phyloP scores from a whole-genome alignment of 2,797 vertebrate genomes.

The Mallotus villosus region DNA sequence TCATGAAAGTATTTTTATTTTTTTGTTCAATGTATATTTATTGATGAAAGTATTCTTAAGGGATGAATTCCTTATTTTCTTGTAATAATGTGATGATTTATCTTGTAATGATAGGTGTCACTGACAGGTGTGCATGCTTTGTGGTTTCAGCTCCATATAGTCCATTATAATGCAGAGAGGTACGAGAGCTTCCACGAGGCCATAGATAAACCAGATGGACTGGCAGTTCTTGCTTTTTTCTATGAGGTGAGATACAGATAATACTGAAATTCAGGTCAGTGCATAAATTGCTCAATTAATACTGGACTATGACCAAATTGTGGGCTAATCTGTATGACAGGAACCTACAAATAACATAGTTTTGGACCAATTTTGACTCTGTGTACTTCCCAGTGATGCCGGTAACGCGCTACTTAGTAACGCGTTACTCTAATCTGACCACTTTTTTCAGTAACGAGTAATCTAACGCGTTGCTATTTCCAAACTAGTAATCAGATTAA shows the following conservation, averaged over 20 bases:
- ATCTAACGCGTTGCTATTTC: too few species aligned
- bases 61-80: too few species aligned
- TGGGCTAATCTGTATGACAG: slow-evolving; percentile 8
- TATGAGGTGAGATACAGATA: slow-evolving; percentile 73
- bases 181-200: slow-evolving; percentile 83
- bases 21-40: too few species aligned
- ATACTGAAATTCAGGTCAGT: slow-evolving; percentile 14
- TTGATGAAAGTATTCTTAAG: too few species aligned
- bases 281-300: not conserved
- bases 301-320: not conserved
- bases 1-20: too few species aligned
- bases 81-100: not conserved
- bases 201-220: slow-evolving; percentile 75
- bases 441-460: too few species aligned
- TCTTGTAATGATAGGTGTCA: not conserved
- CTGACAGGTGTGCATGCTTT: slow-evolving; percentile 33
- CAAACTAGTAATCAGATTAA: too few species aligned
- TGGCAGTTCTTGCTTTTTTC: slow-evolving; percentile 89
- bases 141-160: slow-evolving; percentile 84
- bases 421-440: too few species aligned
- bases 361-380: not conserved
- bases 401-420: too few species aligned
- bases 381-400: too few species aligned
- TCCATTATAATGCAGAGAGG: slow-evolving; percentile 88
- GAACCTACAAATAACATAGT: slow-evolving; percentile 13